Conservation (phyloP, 2,797 vertebrate genomes). For the Sebastes vulpes region DNA sequence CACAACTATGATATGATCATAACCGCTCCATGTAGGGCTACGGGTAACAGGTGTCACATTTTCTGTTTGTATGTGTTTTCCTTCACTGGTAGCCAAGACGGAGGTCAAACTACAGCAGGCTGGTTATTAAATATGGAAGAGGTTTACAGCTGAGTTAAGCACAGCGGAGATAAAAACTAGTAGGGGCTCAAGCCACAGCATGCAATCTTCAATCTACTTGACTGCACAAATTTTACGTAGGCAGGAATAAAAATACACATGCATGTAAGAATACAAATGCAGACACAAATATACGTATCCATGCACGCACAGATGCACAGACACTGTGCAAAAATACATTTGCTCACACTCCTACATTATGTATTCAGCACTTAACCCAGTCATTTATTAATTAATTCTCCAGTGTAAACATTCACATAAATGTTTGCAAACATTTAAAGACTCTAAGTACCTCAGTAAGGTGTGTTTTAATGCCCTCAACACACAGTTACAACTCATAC, state of each 20-base stretch:
- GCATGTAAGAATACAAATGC: neutral
- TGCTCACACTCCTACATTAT: neutral
- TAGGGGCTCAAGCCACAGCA: conserved; percentile 16
- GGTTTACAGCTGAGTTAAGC: conserved; percentile 38
- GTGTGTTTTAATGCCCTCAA: neutral
- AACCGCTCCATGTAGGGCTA: neutral
- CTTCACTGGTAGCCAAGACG: conserved; percentile 8
- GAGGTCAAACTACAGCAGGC: conserved; percentile 23
- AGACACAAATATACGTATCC: neutral
- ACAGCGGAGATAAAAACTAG: conserved; percentile 3
- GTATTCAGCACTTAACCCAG: neutral
- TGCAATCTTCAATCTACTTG: conserved; percentile 55
- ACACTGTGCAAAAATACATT: neutral
- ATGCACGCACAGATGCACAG: neutral
- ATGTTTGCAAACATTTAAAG: neutral
- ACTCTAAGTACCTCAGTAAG: neutral
- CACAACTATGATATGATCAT: conserved; percentile 1
- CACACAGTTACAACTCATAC: neutral
- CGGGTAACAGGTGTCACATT: neutral
- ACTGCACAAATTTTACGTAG: conserved; percentile 46
- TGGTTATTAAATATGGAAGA: conserved; percentile 62
- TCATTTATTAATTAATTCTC: conserved; percentile 3
- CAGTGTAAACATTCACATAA: neutral
- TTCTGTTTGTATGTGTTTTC: conserved; percentile 23
- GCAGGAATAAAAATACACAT: conserved; percentile 5